Evolutionary conservation across 2,797 vertebrate species (phyloP).

Genomic region (Argentina silus): DNA sequence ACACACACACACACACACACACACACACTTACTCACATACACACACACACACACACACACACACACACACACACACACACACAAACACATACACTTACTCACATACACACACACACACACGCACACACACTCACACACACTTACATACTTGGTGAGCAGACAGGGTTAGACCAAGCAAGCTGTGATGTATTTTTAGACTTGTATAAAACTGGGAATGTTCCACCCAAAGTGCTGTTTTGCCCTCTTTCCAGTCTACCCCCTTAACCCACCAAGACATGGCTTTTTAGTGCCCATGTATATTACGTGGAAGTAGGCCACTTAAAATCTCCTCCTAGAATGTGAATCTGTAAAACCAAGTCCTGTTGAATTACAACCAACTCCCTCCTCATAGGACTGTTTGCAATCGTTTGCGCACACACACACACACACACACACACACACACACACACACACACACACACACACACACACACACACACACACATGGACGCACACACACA

Average conservation of each 20-base stretch:
- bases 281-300: slow-evolving; percentile 21
- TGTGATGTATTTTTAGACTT: slow-evolving; percentile 44
- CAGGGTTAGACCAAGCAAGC: slow-evolving; percentile 17
- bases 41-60: slow-evolving; percentile 4
- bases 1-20: not conserved
- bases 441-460: no score
- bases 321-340: not conserved
- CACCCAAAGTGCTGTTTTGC: slow-evolving; percentile 30
- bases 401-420: no score
- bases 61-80: not conserved
- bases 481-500: no score
- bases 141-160: slow-evolving; percentile 4
- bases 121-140: not conserved
- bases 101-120: not conserved
- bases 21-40: not conserved
- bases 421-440: no score
- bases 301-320: not conserved
- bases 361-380: not conserved
- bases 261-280: slow-evolving; percentile 11
- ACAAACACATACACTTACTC: not conserved
- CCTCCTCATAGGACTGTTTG: no score
- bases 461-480: no score
- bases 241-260: slow-evolving; percentile 18
- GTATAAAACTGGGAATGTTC: slow-evolving; percentile 42
- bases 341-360: not conserved